Conservation (phyloP, 2,888 invertebrate species). For the Axea sp. region DNA sequence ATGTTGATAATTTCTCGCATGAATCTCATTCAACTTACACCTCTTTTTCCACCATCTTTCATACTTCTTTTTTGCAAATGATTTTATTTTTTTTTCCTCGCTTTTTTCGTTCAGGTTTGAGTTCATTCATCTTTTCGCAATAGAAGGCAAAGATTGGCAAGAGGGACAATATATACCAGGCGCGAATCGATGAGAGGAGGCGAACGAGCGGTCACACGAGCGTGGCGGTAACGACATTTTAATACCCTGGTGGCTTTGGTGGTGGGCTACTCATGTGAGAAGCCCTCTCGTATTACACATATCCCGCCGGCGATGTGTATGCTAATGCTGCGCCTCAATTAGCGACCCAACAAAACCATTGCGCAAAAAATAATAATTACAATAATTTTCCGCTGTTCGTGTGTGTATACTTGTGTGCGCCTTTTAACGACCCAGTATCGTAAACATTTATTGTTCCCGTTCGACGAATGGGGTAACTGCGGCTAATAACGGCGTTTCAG, state of each 20-base stretch:
- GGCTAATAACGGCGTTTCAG: constrained; percentile 35
- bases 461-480: constrained; percentile 19
- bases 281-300: constrained; percentile 59
- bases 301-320: constrained; percentile 60
- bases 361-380: constrained; percentile 51
- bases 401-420: constrained; percentile 10
- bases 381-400: constrained; percentile 49
- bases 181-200: constrained; percentile 58
- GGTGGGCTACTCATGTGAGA: constrained; percentile 58
- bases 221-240: constrained; percentile 62
- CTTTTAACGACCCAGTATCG: constrained; percentile 44
- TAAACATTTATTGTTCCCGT: constrained; percentile 46
- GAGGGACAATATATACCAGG: constrained; percentile 47
- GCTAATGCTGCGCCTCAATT: constrained; percentile 71
- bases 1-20: constrained; percentile 7
- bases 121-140: constrained; percentile 40
- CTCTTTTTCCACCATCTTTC: constrained; percentile 11
- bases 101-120: constrained; percentile 11
- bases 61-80: not conserved
- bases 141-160: constrained; percentile 54
- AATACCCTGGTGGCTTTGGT: constrained; percentile 57
- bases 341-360: constrained; percentile 62
- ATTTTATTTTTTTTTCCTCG: not conserved
- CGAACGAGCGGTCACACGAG: constrained; percentile 59
- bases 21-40: constrained; percentile 5